Conservation (phyloP, 2,888 invertebrate species). For the Agrochola macilenta region DNA sequence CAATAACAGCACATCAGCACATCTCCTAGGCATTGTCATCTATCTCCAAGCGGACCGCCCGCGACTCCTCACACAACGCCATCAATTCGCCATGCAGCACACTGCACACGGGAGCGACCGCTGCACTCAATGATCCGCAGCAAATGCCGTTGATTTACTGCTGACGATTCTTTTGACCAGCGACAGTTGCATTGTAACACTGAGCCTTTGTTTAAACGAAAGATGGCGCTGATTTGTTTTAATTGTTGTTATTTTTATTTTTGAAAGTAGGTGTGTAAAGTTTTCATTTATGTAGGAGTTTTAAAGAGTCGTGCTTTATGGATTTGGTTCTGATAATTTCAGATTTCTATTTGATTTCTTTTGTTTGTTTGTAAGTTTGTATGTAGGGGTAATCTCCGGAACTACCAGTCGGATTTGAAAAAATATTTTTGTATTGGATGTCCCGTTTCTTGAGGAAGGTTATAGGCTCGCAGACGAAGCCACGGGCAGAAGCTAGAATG, state of each 20-base stretch:
- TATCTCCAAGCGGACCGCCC: slow-evolving; percentile 40
- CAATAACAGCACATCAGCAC: background rate
- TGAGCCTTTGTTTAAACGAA: slow-evolving; percentile 32
- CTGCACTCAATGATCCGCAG: slow-evolving; percentile 74
- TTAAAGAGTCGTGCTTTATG: background rate
- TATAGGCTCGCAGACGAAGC: no score
- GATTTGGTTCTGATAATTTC: background rate
- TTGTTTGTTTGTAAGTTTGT: no score
- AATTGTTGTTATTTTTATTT: background rate
- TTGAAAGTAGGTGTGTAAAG: background rate
- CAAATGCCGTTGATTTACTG: slow-evolving; percentile 83
- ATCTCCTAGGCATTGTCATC: background rate
- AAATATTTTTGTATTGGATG: no score
- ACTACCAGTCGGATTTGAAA: no score
- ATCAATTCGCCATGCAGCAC: slow-evolving; percentile 43
- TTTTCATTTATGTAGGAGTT: background rate
- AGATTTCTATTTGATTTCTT: no score
- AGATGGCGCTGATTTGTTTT: slow-evolving; percentile 34
- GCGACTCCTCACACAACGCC: slow-evolving; percentile 18
- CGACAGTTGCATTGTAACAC: slow-evolving; percentile 32
- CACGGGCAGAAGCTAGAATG: no score
- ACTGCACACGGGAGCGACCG: slow-evolving; percentile 67
- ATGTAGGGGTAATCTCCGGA: no score
- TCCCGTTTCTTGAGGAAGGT: no score
- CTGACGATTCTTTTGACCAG: slow-evolving; percentile 62